A percentile compares a stretch with the other conserved stretches of the same genome.
Evolutionary conservation across 2,888 invertebrate genomes (phyloP).

Genomic region (Geotrupes spiniger): DNA sequence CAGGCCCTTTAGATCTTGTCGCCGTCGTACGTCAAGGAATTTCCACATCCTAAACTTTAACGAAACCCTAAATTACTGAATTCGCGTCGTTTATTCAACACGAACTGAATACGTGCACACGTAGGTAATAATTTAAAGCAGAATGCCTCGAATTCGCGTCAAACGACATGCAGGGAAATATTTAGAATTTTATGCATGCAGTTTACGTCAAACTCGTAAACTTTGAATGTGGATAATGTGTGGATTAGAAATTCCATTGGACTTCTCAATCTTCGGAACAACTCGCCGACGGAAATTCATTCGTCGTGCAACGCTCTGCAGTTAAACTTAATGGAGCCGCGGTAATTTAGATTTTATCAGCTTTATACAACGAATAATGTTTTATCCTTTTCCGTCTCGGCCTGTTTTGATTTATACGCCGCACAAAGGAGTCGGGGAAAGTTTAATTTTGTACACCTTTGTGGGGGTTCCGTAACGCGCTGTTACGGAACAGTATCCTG

Average conservation of each 20-base stretch:
- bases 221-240: constrained; percentile 11
- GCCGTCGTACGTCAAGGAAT: too few species aligned
- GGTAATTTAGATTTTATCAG: constrained; percentile 30
- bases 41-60: too few species aligned
- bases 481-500: too few species aligned
- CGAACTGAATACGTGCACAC: too few species aligned
- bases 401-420: constrained; percentile 21
- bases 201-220: constrained; percentile 5
- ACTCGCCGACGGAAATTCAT: constrained; percentile 1
- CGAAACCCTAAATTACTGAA: too few species aligned
- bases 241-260: constrained; percentile 13
- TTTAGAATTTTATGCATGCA: constrained; percentile 4
- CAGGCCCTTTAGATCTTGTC: too few species aligned
- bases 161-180: too few species aligned
- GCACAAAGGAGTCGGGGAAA: constrained; percentile 14
- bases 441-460: constrained; percentile 16
- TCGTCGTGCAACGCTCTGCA: constrained; percentile 15
- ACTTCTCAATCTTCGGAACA: constrained; percentile 11
- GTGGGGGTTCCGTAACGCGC: too few species aligned
- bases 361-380: constrained; percentile 29
- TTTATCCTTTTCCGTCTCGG: constrained; percentile 25
- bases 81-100: too few species aligned
- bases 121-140: too few species aligned
- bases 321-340: constrained; percentile 22
- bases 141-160: too few species aligned